Evolutionary conservation across 2,113 vertebrate genomes (phyloP).

Genomic region (Ciconia boyciana): DNA sequence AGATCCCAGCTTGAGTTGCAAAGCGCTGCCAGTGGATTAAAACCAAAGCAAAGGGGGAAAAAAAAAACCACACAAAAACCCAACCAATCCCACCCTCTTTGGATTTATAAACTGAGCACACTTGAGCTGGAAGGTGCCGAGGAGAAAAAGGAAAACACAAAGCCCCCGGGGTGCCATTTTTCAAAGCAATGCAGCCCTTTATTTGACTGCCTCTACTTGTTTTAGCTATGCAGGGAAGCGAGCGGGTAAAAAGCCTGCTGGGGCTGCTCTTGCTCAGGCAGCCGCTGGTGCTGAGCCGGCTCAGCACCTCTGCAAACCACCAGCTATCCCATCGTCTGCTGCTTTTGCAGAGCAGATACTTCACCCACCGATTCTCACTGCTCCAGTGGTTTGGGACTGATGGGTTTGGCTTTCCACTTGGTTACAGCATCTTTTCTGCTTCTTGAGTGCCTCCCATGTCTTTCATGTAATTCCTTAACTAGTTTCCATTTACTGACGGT

Average conservation of each 20-base stretch:
- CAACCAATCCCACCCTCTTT: neutral
- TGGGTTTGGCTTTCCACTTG: constrained; percentile 6
- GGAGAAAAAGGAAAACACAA: neutral
- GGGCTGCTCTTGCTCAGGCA: neutral
- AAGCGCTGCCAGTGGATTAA: neutral
- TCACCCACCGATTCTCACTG: neutral
- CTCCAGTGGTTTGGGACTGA: neutral
- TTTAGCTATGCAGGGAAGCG: neutral
- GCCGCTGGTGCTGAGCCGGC: accelerated
- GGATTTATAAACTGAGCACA: neutral
- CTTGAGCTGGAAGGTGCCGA: neutral
- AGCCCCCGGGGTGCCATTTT: neutral
- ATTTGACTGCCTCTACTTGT: neutral
- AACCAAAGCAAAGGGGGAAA: neutral
- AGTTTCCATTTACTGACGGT: neutral
- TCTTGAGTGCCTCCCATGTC: neutral
- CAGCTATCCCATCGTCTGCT: neutral
- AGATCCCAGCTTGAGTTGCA: neutral
- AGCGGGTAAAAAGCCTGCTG: neutral
- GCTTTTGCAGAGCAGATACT: neutral
- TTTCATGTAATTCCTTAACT: constrained; percentile 62
- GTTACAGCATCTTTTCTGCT: neutral
- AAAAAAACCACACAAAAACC: too few relatives aligned
- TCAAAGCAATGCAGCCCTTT: neutral
- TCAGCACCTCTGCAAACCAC: neutral